Evolutionary conservation across 2,888 invertebrate genomes (phyloP).

Genomic region (Sympetrum striolatum): DNA sequence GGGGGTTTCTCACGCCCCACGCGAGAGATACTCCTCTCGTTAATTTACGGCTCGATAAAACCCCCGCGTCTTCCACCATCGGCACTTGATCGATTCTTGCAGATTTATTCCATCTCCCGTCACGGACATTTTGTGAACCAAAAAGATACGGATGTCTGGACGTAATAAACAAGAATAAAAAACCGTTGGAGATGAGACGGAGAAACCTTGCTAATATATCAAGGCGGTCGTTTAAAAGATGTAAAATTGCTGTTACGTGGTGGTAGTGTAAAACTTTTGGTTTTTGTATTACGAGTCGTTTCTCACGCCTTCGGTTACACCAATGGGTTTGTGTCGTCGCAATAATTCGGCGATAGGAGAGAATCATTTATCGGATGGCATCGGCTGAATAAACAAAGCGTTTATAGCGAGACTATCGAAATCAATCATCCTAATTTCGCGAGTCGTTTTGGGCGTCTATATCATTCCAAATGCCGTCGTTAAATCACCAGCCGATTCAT

Average conservation of each 20-base stretch:
- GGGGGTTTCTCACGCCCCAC: neutral
- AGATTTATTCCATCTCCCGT: neutral
- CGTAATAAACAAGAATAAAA: neutral
- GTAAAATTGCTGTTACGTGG: neutral
- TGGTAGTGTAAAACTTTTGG: neutral
- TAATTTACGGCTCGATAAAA: neutral
- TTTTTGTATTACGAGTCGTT: neutral
- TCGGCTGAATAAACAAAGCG: neutral
- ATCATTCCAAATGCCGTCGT: too few relatives aligned
- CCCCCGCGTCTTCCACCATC: neutral
- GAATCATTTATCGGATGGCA: neutral
- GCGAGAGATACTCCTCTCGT: neutral
- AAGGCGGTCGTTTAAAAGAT: neutral
- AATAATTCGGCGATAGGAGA: neutral
- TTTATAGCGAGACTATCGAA: neutral
- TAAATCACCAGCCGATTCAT: too few relatives aligned
- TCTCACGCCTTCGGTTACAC: neutral
- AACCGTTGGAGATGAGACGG: neutral
- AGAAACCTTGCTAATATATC: neutral
- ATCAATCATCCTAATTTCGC: too few relatives aligned
- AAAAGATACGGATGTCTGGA: too few relatives aligned
- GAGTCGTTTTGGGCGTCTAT: too few relatives aligned
- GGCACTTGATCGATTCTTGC: neutral
- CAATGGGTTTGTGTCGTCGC: neutral
- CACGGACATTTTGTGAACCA: neutral